Evolutionary conservation across 2,113 vertebrate genomes (phyloP).

Genomic region (Hemiscyllium ocellatum): DNA sequence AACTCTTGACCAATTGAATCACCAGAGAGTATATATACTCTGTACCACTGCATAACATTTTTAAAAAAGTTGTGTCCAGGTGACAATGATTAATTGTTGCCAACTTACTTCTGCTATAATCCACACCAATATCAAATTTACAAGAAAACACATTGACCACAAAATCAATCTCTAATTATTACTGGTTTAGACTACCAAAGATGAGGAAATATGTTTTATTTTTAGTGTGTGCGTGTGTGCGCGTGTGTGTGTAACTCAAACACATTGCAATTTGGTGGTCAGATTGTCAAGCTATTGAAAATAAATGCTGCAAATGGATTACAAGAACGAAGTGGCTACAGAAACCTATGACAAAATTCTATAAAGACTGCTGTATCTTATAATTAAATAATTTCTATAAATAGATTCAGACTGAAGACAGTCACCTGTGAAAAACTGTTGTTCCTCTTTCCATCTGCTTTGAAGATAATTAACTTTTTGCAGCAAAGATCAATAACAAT

Average conservation of each 20-base stretch:
- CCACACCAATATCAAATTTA: neutral
- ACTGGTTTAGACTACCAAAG: neutral
- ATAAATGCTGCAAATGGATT: neutral
- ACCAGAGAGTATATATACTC: neutral
- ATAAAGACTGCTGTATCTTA: neutral
- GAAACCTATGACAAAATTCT: conserved; percentile 13
- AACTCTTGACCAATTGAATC: neutral
- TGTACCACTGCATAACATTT: neutral
- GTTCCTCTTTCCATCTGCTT: neutral
- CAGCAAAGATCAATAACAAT: conserved; percentile 25
- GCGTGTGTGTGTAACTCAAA: neutral
- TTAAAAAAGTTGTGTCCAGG: neutral
- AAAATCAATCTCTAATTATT: neutral
- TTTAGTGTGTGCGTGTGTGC: too few relatives aligned
- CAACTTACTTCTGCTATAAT: neutral
- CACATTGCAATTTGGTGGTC: neutral
- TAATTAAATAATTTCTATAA: conserved; percentile 31
- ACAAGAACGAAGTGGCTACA: neutral
- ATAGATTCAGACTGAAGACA: conserved; percentile 2
- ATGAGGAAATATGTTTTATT: neutral
- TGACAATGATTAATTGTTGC: neutral
- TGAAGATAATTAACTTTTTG: conserved; percentile 25
- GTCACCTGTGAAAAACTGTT: conserved; percentile 17
- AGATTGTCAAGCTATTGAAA: neutral
- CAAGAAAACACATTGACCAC: neutral